Evolutionary conservation across 2,797 vertebrate genomes (phyloP).

Genomic region (Amblyraja radiata): DNA sequence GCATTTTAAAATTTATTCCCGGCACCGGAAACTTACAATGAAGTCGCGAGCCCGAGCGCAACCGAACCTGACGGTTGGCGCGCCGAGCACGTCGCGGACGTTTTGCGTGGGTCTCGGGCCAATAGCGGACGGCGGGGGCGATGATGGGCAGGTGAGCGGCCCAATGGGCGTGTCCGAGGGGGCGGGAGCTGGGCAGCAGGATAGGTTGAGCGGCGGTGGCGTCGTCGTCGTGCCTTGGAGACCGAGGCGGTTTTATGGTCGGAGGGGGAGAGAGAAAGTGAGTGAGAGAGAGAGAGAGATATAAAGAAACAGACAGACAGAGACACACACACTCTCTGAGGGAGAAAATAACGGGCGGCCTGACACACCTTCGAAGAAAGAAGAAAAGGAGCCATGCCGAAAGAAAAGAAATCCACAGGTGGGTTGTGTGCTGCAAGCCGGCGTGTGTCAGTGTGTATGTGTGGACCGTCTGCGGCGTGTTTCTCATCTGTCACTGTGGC

Average conservation of each 20-base stretch:
- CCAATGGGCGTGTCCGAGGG: background rate
- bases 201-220: background rate
- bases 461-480: background rate
- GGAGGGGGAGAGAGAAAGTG: background rate
- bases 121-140: background rate
- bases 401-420: conserved; percentile 37
- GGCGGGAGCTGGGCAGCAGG: background rate
- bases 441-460: background rate
- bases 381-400: background rate
- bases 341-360: background rate
- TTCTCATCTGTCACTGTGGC: background rate
- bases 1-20: background rate
- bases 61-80: background rate
- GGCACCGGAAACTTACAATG: background rate
- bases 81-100: too few species aligned
- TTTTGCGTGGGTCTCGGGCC: background rate
- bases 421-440: background rate
- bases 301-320: too few species aligned
- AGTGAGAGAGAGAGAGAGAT: background rate
- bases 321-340: too few species aligned
- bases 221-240: background rate
- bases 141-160: background rate
- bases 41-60: background rate
- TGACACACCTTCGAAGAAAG: background rate
- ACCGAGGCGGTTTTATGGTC: background rate